Base-by-base conservation (phyloP, 37 sponge, comb jelly and placozoan genomes). In the Bolinopsis microptera region DNA sequence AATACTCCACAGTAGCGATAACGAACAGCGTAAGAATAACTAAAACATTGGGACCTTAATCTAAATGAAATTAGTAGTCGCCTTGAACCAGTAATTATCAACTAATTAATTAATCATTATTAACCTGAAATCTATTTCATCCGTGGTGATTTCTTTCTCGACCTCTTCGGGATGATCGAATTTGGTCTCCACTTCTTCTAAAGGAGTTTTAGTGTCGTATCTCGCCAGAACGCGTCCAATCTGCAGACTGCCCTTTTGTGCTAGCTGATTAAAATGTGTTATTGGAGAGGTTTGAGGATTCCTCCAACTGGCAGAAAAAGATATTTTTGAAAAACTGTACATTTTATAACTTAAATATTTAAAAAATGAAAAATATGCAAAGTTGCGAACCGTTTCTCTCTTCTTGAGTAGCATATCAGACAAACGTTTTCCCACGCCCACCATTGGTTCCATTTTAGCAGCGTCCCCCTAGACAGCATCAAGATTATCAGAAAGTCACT, bases 241-340 rank as follows among this genome's bases (percentile, higher is more conserved):
- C 37, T 80, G 82, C 9, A 80, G 82, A 80, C 82, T 80, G 35
- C 82, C 82, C 32, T 80, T 80, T 30, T 80, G 82, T 32, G 82
- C 82, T 30, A 80, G 37, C 82, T 80, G 82, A 30, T n/a, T 72
- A 23, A n/a, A 72, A 30, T 72, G 68, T 67, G 18, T 67, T 67
- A 22, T 67, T 67, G 68, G 68, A 67, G 21, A 67, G 21, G 68
- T 67, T 67, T 67, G 21, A 67, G 68, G 68, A 67, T 13, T n/a
- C n/a, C n/a, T n/a, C n/a, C n/a, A n/a, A n/a, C n/a, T n/a, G n/a
- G n/a, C 21, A 67, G 21, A 22, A 21, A 67, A 21, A 67, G 68
- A 67, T 67, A 67, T 13, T 67, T 67, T 67, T 67, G 68, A 21
- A 67, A n/a, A n/a, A n/a, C n/a, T n/a, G n/a, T n/a, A n/a, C n/a